phyloP scores from a whole-genome alignment of 2,888 invertebrate species.

The Chrysopilus asiliformis region DNA sequence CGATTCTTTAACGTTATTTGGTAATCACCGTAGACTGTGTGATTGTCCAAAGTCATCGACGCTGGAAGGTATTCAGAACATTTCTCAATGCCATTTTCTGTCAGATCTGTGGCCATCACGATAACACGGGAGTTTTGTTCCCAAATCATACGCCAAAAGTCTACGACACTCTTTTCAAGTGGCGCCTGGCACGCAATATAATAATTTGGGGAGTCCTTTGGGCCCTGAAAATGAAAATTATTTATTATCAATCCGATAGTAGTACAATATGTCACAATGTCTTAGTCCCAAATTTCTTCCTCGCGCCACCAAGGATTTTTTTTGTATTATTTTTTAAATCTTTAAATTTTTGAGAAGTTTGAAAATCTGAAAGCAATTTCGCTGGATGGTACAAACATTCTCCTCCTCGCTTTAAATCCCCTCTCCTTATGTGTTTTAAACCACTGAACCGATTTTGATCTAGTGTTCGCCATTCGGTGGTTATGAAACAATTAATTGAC shows the following conservation, averaged over 20 bases:
- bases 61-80: slow-evolving; percentile 86
- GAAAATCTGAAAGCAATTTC: too few relatives aligned
- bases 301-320: too few relatives aligned
- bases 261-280: too few relatives aligned
- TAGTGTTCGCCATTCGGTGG: too few relatives aligned
- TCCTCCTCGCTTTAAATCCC: too few relatives aligned
- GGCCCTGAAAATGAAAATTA: slow-evolving; percentile 48
- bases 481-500: too few relatives aligned
- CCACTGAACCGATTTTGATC: too few relatives aligned
- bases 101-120: slow-evolving; percentile 80
- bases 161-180: slow-evolving; percentile 64
- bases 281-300: too few relatives aligned
- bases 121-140: slow-evolving; percentile 81
- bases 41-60: slow-evolving; percentile 80
- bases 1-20: slow-evolving; percentile 77
- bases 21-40: slow-evolving; percentile 74
- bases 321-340: too few relatives aligned
- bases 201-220: slow-evolving; percentile 65
- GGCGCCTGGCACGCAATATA: slow-evolving; percentile 92
- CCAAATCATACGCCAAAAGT: slow-evolving; percentile 96
- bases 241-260: neutral
- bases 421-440: too few relatives aligned
- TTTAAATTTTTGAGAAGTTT: too few relatives aligned
- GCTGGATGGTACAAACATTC: too few relatives aligned
- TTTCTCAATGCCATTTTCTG: slow-evolving; percentile 80